Evolutionary conservation across 92 coral and sea anemone genomes (phyloP), one percentile per base, ranked within the genome.

Genomic region (Siderastrea radians): DNA sequence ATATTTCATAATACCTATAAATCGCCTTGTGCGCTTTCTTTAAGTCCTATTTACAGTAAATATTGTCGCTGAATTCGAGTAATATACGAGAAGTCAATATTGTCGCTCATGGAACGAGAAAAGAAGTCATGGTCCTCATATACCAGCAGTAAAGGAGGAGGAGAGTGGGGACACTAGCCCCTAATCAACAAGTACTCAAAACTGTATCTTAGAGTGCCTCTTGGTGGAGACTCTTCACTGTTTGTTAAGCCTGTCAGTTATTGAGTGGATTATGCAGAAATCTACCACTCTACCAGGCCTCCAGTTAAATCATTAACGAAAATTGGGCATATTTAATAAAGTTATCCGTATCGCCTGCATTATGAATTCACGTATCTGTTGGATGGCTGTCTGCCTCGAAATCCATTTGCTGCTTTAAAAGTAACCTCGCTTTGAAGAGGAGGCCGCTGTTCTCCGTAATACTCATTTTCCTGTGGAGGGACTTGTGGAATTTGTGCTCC

Each of bases 321-420:
- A 61, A 14, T 14, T 14, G 5, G 16, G 15, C 43, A 43, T 16
- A 12, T 60, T 6, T 12, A 7, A 44, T 14, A 6, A 4, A 57
- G 45, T 44, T 38, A 10, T 55, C 12, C 48, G 8, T 48, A 26
- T 38, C 49, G 13, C 2, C 19, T 43, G 2, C 7, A 72, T 74
- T 73, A 84, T 19, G 81, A 74, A 47, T 84, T 74, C 11, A 84
- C 87, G 50, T 84, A 84, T 84, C 87, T 84, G 51, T 84, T 84
- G 17, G 87, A 84, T 0, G 80, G 87, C 61, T 72, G 87, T 44
- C 87, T 84, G 19, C 73, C 73, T 4, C 55, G 73, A 49, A 60
- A 62, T 1, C 87, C 79, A 8, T 49, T 83, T 61, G 79, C 87
- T 1, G 51, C 17, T 84, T 62, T 74, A 62, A 60, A 62, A 26